Evolutionary conservation across 2,113 vertebrate species (phyloP).

Genomic region (Aegithalos caudatus): DNA sequence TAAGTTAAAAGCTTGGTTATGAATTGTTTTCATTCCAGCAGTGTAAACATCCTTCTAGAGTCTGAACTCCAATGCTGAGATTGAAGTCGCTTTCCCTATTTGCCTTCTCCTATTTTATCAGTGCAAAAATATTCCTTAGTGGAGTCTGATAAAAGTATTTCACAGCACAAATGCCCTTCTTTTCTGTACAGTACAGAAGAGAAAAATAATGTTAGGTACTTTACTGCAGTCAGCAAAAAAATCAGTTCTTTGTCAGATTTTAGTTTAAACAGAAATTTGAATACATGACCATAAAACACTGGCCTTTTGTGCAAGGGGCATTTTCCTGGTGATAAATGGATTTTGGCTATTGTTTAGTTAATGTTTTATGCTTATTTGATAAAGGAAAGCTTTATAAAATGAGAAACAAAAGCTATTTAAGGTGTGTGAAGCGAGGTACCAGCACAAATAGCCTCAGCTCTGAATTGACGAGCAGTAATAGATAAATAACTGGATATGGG

Average conservation of each 20-base stretch:
- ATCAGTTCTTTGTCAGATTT: background rate
- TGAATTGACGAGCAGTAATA: conserved; percentile 5
- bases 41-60: conserved; percentile 62
- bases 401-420: conserved; percentile 73
- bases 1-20: conserved; percentile 63
- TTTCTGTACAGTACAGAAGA: background rate
- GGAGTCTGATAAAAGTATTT: conserved; percentile 2
- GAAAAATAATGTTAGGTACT: background rate
- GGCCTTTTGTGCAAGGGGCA: background rate
- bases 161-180: background rate
- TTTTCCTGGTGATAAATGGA: conserved; percentile 10
- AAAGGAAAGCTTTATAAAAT: conserved; percentile 62
- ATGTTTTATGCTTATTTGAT: conserved; percentile 70
- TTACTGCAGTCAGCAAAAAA: background rate
- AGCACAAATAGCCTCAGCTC: conserved; percentile 37
- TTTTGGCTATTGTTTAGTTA: conserved; percentile 10
- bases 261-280: background rate
- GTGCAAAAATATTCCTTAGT: conserved; percentile 2
- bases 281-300: background rate
- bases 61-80: background rate
- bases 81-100: conserved; percentile 25
- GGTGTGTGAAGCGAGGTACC: conserved; percentile 54
- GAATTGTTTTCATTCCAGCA: conserved; percentile 63
- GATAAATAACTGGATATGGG: conserved; percentile 43
- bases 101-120: conserved; percentile 23